phyloP scores from a whole-genome alignment of 2,888 invertebrate species.

The Dysmachus trigonus region DNA sequence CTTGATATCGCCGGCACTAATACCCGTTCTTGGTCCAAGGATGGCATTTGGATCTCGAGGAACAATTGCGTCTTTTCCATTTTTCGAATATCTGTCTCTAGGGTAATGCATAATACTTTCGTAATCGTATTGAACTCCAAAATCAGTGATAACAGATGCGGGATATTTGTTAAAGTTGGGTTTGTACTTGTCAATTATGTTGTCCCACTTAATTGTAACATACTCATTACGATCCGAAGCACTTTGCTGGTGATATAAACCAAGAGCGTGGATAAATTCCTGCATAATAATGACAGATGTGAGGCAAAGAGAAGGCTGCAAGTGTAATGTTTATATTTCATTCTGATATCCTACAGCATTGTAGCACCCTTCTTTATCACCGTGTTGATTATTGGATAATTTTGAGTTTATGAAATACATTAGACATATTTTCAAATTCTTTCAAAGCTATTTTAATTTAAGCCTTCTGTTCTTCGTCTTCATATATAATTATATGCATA shows the following conservation, averaged over 20 bases:
- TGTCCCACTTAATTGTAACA: constrained; percentile 78
- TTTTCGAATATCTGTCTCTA: constrained; percentile 73
- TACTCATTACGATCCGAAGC: constrained; percentile 79
- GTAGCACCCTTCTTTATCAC: constrained; percentile 72
- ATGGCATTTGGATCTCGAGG: constrained; percentile 62
- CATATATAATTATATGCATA: constrained; percentile 57
- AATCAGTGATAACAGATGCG: constrained; percentile 71
- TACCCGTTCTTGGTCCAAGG: not conserved
- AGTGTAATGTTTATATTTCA: constrained; percentile 51
- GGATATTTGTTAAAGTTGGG: constrained; percentile 74
- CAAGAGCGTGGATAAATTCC: constrained; percentile 81
- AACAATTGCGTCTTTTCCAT: constrained; percentile 73
- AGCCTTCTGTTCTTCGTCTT: constrained; percentile 64
- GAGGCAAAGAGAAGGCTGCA: constrained; percentile 62
- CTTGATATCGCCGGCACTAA: not conserved
- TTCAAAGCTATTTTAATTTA: constrained; percentile 68
- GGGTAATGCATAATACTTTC: constrained; percentile 79
- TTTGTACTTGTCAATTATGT: constrained; percentile 67
- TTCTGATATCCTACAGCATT: constrained; percentile 77
- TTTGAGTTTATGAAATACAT: not conserved
- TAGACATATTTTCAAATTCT: constrained; percentile 68
- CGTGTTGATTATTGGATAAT: not conserved
- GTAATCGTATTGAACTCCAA: constrained; percentile 75
- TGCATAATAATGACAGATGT: constrained; percentile 75
- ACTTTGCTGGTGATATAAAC: constrained; percentile 87